Conservation (phyloP, 1,140 invertebrate species). For the Drosophila triauraria region DNA sequence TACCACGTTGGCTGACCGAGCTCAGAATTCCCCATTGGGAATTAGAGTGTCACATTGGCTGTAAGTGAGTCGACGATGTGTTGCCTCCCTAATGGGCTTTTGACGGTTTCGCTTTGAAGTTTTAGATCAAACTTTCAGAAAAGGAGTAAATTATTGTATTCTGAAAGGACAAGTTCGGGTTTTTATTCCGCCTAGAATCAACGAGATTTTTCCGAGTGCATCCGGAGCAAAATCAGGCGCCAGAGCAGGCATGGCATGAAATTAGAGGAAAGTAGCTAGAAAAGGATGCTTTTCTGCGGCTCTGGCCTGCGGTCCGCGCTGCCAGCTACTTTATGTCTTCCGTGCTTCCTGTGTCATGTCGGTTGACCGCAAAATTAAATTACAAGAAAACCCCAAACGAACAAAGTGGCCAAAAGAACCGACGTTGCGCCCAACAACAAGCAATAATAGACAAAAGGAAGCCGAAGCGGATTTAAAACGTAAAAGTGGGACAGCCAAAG, state of each 20-base stretch:
- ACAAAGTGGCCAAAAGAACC: conserved; percentile 63
- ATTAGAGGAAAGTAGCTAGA: conserved; percentile 52
- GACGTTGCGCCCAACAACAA: conserved; percentile 56
- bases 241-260: conserved; percentile 35
- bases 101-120: too few species aligned
- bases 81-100: too few species aligned
- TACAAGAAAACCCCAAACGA: conserved; percentile 68
- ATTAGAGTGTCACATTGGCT: too few species aligned
- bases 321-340: conserved; percentile 49
- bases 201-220: conserved; percentile 2
- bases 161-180: neutral
- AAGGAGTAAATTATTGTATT: neutral
- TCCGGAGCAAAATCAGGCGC: conserved; percentile 14
- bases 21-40: too few species aligned
- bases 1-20: too few species aligned
- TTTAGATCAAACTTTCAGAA: too few species aligned
- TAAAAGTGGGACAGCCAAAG: conserved; percentile 48
- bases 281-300: conserved; percentile 44
- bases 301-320: conserved; percentile 30
- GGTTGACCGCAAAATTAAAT: conserved; percentile 82
- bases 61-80: too few species aligned
- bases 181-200: neutral
- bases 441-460: conserved; percentile 28
- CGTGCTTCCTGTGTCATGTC: conserved; percentile 68
- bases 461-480: conserved; percentile 20